Conservation (phyloP, 2,113 vertebrate genomes). For the Manacus vitellinus region DNA sequence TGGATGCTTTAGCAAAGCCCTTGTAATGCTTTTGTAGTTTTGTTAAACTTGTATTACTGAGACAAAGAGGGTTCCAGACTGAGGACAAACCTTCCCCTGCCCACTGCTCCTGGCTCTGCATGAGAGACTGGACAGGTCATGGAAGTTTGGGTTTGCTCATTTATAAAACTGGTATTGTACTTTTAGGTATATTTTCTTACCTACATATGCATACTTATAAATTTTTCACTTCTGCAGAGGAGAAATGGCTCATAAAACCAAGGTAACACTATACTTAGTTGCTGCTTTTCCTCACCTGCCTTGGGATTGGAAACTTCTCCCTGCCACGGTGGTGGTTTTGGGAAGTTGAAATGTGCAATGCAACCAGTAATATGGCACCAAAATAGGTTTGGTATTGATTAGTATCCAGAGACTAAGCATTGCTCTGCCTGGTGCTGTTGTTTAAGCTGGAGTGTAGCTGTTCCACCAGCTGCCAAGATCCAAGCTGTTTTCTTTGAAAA, state of each 20-base stretch:
- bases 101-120: neutral
- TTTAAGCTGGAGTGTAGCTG: neutral
- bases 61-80: neutral
- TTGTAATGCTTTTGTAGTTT: neutral
- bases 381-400: neutral
- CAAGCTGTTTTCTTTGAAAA: neutral
- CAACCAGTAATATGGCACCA: neutral
- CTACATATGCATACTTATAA: neutral
- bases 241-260: neutral
- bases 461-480: neutral
- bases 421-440: neutral
- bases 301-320: neutral
- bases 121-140: neutral
- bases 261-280: neutral
- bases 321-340: neutral
- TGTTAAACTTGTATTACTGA: neutral
- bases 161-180: neutral
- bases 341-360: neutral
- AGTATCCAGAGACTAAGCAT: neutral
- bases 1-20: neutral
- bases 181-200: neutral
- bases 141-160: neutral
- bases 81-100: neutral
- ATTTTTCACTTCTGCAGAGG: neutral
- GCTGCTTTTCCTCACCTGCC: neutral